Evolutionary conservation across 2,113 vertebrate genomes (phyloP).

Genomic region (Crypturellus undulatus): DNA sequence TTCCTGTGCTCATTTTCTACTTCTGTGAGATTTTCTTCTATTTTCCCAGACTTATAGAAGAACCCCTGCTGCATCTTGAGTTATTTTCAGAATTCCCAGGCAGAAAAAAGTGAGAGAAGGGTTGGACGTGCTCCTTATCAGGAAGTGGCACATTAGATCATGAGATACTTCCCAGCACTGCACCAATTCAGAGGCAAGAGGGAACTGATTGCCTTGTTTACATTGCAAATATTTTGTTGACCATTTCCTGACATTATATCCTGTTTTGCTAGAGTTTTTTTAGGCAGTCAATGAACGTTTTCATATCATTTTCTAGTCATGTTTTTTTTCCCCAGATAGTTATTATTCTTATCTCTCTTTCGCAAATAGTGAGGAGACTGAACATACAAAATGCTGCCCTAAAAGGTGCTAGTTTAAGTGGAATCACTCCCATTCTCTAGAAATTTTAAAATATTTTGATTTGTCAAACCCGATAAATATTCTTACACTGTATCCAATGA

Average conservation of each 20-base stretch:
- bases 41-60: constrained; percentile 37
- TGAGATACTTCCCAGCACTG: neutral
- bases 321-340: neutral
- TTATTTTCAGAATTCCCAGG: constrained; percentile 42
- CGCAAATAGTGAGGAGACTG: constrained; percentile 3
- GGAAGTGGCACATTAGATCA: neutral
- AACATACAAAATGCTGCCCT: neutral
- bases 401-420: neutral
- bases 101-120: neutral
- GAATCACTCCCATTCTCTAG: neutral
- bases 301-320: neutral
- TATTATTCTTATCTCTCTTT: constrained; percentile 19
- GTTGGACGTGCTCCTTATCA: rapidly evolving
- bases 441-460: neutral
- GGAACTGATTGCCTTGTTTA: neutral
- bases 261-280: neutral
- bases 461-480: neutral
- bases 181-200: rapidly evolving
- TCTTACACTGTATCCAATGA: neutral
- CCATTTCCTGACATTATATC: neutral
- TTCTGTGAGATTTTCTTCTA: neutral
- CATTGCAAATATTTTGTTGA: constrained; percentile 1
- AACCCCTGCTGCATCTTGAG: neutral
- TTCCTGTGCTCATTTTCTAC: neutral
- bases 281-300: neutral